phyloP scores from a whole-genome alignment of 2,888 invertebrate genomes.

The Meloe dianella region DNA sequence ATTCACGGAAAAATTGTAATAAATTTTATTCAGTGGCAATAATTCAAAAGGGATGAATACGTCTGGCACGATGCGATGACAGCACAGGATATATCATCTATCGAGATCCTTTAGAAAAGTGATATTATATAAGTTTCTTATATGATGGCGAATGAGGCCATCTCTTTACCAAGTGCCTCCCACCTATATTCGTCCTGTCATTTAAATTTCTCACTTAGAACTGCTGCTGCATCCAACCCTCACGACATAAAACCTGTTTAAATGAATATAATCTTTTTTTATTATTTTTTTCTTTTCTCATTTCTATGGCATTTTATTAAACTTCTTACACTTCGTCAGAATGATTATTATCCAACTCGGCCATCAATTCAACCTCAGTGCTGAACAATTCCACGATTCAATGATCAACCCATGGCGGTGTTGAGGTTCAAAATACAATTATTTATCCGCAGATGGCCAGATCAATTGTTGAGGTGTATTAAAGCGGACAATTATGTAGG shows the following conservation, averaged over 20 bases:
- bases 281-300: not conserved
- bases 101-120: constrained; percentile 54
- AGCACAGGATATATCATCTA: constrained; percentile 58
- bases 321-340: not conserved
- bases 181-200: not conserved
- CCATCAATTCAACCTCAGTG: not conserved
- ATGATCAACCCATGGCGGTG: not conserved
- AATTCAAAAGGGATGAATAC: constrained; percentile 59
- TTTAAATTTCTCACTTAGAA: not conserved
- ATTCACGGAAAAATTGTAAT: constrained; percentile 56
- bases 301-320: not conserved
- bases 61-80: constrained; percentile 54
- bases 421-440: not conserved
- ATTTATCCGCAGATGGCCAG: not conserved
- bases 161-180: constrained; percentile 17
- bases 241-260: not conserved
- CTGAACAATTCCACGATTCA: not conserved
- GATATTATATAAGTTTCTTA: constrained; percentile 49
- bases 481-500: not conserved
- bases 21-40: constrained; percentile 56
- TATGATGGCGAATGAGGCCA: constrained; percentile 31
- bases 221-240: not conserved
- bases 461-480: not conserved
- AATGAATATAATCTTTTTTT: not conserved
- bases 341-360: not conserved